Conservation (phyloP, 2,888 invertebrate genomes). For the Netelia inedita region DNA sequence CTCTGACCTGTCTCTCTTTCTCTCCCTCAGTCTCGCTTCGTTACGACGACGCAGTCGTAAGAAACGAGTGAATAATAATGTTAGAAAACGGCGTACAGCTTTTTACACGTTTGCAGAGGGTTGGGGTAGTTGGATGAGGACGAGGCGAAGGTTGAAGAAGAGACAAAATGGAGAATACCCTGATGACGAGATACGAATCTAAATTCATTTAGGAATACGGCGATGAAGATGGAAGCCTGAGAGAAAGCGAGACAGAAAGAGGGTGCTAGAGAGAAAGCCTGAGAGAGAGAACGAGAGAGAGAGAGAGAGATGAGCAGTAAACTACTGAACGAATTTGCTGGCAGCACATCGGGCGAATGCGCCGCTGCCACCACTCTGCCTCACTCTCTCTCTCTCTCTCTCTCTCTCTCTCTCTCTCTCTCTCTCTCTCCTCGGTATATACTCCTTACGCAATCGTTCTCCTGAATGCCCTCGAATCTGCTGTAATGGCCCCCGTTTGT, state of each 20-base stretch:
- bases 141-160: background rate
- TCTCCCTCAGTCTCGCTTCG: too few relatives aligned
- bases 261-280: background rate
- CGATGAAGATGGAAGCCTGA: background rate
- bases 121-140: too few relatives aligned
- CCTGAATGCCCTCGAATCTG: conserved; percentile 71
- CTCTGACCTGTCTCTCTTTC: too few relatives aligned
- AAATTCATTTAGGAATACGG: background rate
- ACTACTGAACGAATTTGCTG: conserved; percentile 56
- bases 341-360: conserved; percentile 32
- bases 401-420: too few relatives aligned
- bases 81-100: background rate
- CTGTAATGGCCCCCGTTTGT: conserved; percentile 69
- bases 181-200: background rate
- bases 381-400: too few relatives aligned
- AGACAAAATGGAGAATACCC: background rate
- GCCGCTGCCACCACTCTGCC: conserved; percentile 14
- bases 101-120: background rate
- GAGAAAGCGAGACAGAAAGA: background rate
- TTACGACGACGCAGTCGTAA: background rate
- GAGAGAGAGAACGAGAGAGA: conserved; percentile 20
- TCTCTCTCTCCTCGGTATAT: conserved; percentile 34
- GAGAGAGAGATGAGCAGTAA: conserved; percentile 43
- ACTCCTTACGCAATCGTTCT: conserved; percentile 65
- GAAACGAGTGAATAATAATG: background rate